Evolutionary conservation across 2,888 invertebrate species (phyloP), one percentile per base, ranked within the genome.

Genomic region (Rhorus exstirpatorius): DNA sequence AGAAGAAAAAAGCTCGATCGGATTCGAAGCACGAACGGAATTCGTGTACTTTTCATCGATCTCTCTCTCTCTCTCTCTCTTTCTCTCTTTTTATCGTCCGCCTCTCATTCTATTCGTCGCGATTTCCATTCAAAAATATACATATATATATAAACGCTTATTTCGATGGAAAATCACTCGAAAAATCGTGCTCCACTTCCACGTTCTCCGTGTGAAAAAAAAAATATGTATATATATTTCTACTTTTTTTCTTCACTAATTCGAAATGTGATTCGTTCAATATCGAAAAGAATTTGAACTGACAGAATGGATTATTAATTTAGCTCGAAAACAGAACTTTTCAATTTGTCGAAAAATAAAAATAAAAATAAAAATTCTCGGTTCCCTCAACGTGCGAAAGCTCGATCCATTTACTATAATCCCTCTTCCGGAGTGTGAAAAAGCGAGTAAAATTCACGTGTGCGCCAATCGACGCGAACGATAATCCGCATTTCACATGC

Each of bases 1-100:
- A 14, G 24, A 60, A 46, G 35, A 76, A 14, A 31, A 60, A 46
- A 21, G 67, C 53, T 75, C 55, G 35, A 76, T 83, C 53, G 67
- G 60, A 83, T 83, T 83, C 71, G 17, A 83, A 53, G 58, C 83
- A 79, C 79, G 79, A 83, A 79, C 76, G 24, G 53, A 76, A 79
- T 76, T 79, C 79, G 76, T 79, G 79, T 76, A 79, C 76, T 76
- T 79, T 77, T 70, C 60, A 77, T 81, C 81, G 58, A 44, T 49
- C 35, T 67, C 55, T 49, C 53, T 46, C 41, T 44, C 46, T 74
- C 21, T 19, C 19, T 53, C 71, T 53, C 67, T 14, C 14, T 53
- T 44, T 41, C 8, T 58, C 67, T 35, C 65, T 17, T 46, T 46
- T 46, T 51, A 31, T 53, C 24, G 35, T 17, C 53, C 7, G 44